These are phyloP conservation scores for Amaurobius ferox DNA, from an alignment of 2,888 invertebrate genomes.

Conservation along the genomic window DNA sequence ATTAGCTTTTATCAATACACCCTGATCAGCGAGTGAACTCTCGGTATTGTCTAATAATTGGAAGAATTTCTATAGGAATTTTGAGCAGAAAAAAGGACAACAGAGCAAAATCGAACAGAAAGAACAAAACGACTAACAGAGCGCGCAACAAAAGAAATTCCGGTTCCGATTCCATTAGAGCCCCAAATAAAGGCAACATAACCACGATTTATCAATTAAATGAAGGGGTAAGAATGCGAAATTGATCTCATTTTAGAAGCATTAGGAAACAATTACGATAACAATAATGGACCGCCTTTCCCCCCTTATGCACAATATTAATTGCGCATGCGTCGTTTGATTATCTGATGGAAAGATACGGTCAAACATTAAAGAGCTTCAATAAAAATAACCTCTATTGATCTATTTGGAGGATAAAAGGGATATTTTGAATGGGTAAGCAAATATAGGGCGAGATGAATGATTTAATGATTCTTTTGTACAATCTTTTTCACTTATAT, in stretches of 20 bases:
- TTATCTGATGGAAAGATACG: background rate
- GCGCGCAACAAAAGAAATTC: background rate
- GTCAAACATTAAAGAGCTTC: background rate
- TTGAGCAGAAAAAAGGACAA: background rate
- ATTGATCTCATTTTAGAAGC: conserved; percentile 9
- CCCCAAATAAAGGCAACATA: background rate
- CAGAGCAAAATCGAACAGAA: background rate
- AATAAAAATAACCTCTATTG: too few relatives aligned
- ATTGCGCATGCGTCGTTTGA: background rate
- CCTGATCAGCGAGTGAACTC: background rate
- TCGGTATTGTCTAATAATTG: background rate
- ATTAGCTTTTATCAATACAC: conserved; percentile 9
- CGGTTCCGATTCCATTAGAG: background rate
- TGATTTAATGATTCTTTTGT: too few relatives aligned
- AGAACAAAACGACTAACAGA: background rate
- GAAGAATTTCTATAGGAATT: conserved; percentile 6
- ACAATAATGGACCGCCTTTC: background rate
- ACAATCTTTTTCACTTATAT: too few relatives aligned
- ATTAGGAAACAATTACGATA: conserved; percentile 11
- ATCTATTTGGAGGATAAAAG: too few relatives aligned
- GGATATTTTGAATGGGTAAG: too few relatives aligned
- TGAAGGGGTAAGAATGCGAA: background rate
- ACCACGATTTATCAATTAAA: conserved; percentile 9
- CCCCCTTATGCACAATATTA: background rate
- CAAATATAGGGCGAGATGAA: too few relatives aligned